Conservation (phyloP, 2,113 vertebrate genomes). For the Hyaena hyaena region DNA sequence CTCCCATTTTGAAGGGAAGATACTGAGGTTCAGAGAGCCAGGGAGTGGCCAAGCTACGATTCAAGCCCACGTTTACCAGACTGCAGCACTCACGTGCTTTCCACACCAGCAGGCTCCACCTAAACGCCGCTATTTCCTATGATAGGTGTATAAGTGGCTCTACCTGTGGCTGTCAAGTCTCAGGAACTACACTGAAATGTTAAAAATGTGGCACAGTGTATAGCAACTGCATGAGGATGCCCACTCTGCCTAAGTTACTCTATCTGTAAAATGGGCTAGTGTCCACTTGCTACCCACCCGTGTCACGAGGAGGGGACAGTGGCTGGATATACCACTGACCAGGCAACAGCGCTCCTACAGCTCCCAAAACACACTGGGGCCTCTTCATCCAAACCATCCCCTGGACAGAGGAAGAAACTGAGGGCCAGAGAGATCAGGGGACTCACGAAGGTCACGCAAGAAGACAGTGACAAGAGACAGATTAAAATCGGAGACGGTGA, state of each 20-base stretch:
- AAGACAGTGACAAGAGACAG: background rate
- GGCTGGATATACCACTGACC: accelerated
- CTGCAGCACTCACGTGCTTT: accelerated
- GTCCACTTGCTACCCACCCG: too few relatives aligned
- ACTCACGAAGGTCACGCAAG: background rate
- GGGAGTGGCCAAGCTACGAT: background rate
- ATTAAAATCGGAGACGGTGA: background rate
- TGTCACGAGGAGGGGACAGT: accelerated
- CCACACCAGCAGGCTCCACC: too few relatives aligned
- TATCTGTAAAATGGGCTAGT: background rate
- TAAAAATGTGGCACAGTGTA: background rate
- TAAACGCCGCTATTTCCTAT: background rate
- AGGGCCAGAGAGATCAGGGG: background rate
- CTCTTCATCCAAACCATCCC: background rate
- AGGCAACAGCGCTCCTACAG: background rate
- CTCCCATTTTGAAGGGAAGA: background rate
- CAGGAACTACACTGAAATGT: background rate
- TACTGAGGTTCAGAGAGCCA: background rate
- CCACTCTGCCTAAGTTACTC: background rate
- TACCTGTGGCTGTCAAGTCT: background rate
- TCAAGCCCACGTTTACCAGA: background rate
- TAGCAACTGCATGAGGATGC: too few relatives aligned
- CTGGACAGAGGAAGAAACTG: background rate
- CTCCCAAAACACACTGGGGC: background rate
- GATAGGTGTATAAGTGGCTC: accelerated